A percentile compares a stretch with the other conserved stretches of the same genome.
These are phyloP conservation scores for Epinotia demarniana DNA, from an alignment of 2,888 invertebrate species.

Conservation along the genomic window DNA sequence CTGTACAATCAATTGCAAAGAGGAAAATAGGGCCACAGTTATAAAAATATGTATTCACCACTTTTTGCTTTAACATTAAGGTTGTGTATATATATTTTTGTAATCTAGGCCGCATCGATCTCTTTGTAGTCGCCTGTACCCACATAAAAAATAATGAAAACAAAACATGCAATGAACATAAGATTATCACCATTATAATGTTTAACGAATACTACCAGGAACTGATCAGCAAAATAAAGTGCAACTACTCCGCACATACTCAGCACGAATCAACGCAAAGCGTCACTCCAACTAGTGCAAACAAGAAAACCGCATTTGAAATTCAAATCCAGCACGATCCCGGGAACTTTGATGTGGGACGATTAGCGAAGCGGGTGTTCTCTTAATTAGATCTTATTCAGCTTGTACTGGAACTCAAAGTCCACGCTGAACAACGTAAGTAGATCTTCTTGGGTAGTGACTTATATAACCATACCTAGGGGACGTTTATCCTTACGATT, in stretches of 20 bases:
- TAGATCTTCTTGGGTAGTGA: constrained; percentile 1
- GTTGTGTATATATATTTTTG: too few species aligned
- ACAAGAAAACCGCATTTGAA: constrained; percentile 67
- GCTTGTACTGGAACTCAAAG: constrained; percentile 5
- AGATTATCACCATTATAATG: background rate
- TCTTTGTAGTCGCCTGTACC: too few species aligned
- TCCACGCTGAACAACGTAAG: background rate
- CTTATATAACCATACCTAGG: background rate
- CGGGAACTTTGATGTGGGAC: constrained; percentile 44
- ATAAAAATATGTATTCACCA: too few species aligned
- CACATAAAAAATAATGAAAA: too few species aligned
- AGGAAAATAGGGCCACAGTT: too few species aligned
- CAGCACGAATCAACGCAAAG: constrained; percentile 34
- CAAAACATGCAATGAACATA: too few species aligned
- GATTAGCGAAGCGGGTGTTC: constrained; percentile 34
- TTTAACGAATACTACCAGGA: background rate
- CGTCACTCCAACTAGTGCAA: constrained; percentile 52
- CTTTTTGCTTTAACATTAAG: too few species aligned
- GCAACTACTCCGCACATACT: background rate
- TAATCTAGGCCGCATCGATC: too few species aligned
- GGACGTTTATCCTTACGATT: background rate
- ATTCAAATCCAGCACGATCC: constrained; percentile 62
- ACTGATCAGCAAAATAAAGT: background rate
- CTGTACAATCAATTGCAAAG: too few species aligned
- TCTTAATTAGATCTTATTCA: constrained; percentile 32